Percentiles rank a stretch among this genome's conserved stretches.
Conservation (phyloP, 1,140 invertebrate species). For the Eubasilissa regina region DNA sequence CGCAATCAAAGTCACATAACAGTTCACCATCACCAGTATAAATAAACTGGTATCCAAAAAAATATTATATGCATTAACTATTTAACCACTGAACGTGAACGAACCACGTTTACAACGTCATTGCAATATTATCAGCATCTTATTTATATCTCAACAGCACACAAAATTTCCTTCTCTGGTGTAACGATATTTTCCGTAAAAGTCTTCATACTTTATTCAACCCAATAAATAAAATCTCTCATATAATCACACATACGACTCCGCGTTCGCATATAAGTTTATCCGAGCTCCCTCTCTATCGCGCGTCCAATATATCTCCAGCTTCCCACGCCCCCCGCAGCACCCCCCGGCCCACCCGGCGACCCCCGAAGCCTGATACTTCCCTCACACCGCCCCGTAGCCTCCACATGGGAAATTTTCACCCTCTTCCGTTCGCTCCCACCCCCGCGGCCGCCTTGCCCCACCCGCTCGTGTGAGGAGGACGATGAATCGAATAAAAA, state of each 20-base stretch:
- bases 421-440: slow-evolving; percentile 21
- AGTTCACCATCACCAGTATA: too few relatives aligned
- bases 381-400: neutral
- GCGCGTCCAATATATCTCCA: slow-evolving; percentile 35
- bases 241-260: slow-evolving; percentile 38
- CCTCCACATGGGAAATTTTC: slow-evolving; percentile 33
- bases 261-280: neutral
- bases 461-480: neutral
- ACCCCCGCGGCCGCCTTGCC: neutral
- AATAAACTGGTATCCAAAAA: too few relatives aligned
- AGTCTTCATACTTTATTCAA: slow-evolving; percentile 22
- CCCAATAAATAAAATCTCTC: slow-evolving; percentile 35
- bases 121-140: too few relatives aligned
- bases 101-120: too few relatives aligned
- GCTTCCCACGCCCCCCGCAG: slow-evolving; percentile 21
- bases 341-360: neutral
- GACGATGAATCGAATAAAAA: too few relatives aligned
- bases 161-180: too few relatives aligned
- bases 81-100: too few relatives aligned
- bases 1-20: too few relatives aligned
- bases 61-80: too few relatives aligned
- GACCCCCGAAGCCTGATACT: neutral
- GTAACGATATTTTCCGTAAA: too few relatives aligned
- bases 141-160: too few relatives aligned
- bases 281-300: slow-evolving; percentile 21